Conservation (phyloP, 2,888 invertebrate genomes). For the Ctena decussata region DNA sequence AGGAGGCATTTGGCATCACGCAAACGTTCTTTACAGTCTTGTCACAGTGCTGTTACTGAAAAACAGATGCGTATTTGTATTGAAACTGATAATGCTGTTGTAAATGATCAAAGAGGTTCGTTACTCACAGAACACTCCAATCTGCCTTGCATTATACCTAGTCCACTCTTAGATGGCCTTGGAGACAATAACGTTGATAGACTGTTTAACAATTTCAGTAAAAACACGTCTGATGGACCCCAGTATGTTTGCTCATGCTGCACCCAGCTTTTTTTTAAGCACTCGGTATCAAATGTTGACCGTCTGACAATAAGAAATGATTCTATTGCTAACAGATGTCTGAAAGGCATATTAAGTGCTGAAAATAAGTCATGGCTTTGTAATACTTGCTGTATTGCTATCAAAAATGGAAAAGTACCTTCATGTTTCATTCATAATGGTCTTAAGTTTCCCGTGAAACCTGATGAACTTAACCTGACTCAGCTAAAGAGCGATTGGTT, state of each 20-base stretch:
- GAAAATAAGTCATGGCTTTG: not conserved
- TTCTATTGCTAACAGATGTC: not conserved
- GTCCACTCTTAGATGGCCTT: not conserved
- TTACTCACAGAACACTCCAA: not conserved
- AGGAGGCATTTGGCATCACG: not conserved
- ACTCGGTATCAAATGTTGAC: not conserved
- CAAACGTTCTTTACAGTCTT: not conserved
- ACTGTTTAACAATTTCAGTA: not conserved
- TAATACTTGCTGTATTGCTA: not conserved
- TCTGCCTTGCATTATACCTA: not conserved
- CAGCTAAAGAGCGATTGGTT: slow-evolving; percentile 1
- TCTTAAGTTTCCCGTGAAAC: not conserved
- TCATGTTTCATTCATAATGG: not conserved
- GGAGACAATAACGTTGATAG: not conserved
- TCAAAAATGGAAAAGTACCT: slow-evolving; percentile 3
- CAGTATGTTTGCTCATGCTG: slow-evolving; percentile 22
- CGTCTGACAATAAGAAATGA: not conserved
- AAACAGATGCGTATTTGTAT: not conserved
- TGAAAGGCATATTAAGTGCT: not conserved
- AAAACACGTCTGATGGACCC: slow-evolving; percentile 11
- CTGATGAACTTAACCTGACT: not conserved
- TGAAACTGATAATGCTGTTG: not conserved
- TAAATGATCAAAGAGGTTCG: not conserved
- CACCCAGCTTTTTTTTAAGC: slow-evolving; percentile 13
- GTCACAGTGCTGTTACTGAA: too few relatives aligned